Conservation (phyloP, 2,888 invertebrate species). For the Drosophila multiciliata region DNA sequence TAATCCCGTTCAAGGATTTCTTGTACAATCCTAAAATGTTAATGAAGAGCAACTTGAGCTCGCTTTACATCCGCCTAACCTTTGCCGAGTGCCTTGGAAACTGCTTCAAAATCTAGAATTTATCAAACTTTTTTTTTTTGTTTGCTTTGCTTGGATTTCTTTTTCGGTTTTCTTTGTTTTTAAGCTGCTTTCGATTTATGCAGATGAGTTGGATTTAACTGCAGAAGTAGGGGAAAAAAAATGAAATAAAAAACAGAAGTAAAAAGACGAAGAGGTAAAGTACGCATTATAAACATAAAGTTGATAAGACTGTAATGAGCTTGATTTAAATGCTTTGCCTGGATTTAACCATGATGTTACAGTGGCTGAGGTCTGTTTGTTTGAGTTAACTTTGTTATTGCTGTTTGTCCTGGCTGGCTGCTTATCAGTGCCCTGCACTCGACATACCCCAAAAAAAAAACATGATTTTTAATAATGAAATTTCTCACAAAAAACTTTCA, state of each 20-base stretch:
- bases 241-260: not conserved
- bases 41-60: constrained; percentile 17
- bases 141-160: not conserved
- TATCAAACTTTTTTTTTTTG: constrained; percentile 19
- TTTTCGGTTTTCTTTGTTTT: constrained; percentile 6
- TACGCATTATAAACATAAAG: constrained; percentile 38
- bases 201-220: constrained; percentile 35
- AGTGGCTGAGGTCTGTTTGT: constrained; percentile 6
- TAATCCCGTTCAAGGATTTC: constrained; percentile 9
- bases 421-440: constrained; percentile 70
- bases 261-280: not conserved
- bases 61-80: constrained; percentile 1
- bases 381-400: not conserved
- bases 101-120: constrained; percentile 19
- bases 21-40: constrained; percentile 13
- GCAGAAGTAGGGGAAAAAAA: not conserved
- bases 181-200: constrained; percentile 58
- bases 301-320: constrained; percentile 50
- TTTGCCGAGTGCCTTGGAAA: constrained; percentile 7
- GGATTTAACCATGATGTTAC: constrained; percentile 40
- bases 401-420: constrained; percentile 16
- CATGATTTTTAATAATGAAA: constrained; percentile 68
- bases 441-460: constrained; percentile 47
- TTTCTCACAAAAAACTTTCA: constrained; percentile 52
- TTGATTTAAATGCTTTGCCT: constrained; percentile 53